Conservation (phyloP, 2,797 vertebrate species). For the Sebastes hubbsi region DNA sequence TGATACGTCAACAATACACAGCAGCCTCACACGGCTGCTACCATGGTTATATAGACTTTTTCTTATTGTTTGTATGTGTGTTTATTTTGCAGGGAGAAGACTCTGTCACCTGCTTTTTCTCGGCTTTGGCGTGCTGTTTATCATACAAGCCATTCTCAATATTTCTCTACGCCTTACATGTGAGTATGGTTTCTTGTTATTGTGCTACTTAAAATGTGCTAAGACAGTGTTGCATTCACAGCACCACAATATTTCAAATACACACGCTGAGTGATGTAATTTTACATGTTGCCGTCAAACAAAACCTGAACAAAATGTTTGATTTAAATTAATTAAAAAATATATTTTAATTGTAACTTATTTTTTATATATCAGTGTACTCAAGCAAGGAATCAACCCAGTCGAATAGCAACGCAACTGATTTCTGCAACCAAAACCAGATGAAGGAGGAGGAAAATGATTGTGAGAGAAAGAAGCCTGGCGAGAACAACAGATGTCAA, state of each 20-base stretch:
- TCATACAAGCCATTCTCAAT: constrained; percentile 58
- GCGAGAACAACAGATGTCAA: too few species aligned
- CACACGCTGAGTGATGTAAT: neutral
- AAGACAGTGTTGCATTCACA: neutral
- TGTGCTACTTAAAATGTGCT: neutral
- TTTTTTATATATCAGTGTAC: neutral
- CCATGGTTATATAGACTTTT: neutral
- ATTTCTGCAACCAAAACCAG: too few species aligned
- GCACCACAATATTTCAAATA: neutral
- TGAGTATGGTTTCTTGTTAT: constrained; percentile 7
- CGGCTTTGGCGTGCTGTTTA: constrained; percentile 45
- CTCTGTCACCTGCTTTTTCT: constrained; percentile 15
- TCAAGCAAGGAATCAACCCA: too few species aligned
- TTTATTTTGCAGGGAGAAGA: constrained; percentile 30
- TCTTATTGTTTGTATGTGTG: neutral
- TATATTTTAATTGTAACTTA: accelerated
- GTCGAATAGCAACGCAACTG: too few species aligned
- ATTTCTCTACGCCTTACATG: constrained; percentile 42
- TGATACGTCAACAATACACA: neutral
- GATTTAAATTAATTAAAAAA: neutral
- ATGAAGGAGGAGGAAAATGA: too few species aligned
- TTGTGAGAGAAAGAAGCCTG: too few species aligned
- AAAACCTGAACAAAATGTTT: neutral
- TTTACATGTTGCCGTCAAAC: neutral
- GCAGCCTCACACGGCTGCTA: neutral